Conservation (phyloP, 2,797 vertebrate species). For the Acrossocheilus wenchowensis region DNA sequence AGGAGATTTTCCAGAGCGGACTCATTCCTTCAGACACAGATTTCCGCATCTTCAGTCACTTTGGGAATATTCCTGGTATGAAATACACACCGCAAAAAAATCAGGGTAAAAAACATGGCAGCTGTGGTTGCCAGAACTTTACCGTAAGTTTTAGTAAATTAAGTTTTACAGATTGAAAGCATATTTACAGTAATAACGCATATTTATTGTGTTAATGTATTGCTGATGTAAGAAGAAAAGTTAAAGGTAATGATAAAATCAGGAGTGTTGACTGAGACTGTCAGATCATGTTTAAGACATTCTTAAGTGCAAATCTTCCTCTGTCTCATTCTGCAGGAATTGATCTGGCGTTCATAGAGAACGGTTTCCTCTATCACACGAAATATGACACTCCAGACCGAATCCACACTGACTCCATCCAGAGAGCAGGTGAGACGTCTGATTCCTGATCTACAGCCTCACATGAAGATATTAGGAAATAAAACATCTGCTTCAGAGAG, state of each 20-base stretch:
- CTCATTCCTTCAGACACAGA: slow-evolving; percentile 96
- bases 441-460: background rate
- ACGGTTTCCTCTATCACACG: slow-evolving; percentile 97
- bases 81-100: background rate
- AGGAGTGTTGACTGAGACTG: background rate
- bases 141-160: no score
- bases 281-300: background rate
- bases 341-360: slow-evolving; percentile 98
- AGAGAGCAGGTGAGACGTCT: slow-evolving; percentile 89
- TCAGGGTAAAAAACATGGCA: background rate
- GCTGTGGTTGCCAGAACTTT: background rate
- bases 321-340: slow-evolving; percentile 82
- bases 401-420: slow-evolving; percentile 93
- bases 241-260: background rate
- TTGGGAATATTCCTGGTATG: slow-evolving; percentile 94
- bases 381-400: slow-evolving; percentile 94
- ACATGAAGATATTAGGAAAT: background rate
- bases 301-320: background rate
- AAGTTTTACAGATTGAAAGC: background rate
- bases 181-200: background rate
- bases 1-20: slow-evolving; percentile 97
- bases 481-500: background rate
- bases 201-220: background rate
- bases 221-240: background rate
- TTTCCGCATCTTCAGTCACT: slow-evolving; percentile 97